Evolutionary conservation across 2,113 vertebrate genomes (phyloP).

Genomic region (Corythaeola cristata): DNA sequence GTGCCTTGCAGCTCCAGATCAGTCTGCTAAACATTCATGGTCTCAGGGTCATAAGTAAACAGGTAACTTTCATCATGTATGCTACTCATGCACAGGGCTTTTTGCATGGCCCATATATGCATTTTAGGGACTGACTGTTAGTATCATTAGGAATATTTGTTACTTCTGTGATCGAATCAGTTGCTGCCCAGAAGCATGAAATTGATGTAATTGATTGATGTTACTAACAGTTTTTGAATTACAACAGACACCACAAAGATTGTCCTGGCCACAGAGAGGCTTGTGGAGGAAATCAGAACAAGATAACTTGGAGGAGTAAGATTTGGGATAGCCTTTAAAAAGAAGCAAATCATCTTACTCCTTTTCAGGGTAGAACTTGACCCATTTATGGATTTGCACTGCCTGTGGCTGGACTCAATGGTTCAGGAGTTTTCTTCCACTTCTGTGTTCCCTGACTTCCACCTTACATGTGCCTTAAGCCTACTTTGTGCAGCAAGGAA

Average conservation of each 20-base stretch:
- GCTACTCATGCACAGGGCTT: background rate
- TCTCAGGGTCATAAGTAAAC: background rate
- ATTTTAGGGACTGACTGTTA: background rate
- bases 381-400: background rate
- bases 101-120: background rate
- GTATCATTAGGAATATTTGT: background rate
- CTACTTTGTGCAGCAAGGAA: background rate
- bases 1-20: background rate
- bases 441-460: background rate
- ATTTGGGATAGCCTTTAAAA: background rate
- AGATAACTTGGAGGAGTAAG: background rate
- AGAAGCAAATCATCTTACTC: background rate
- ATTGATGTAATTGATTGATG: background rate
- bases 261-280: background rate
- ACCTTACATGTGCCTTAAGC: background rate
- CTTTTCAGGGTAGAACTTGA: background rate
- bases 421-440: background rate
- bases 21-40: background rate
- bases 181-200: background rate
- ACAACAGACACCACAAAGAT: background rate
- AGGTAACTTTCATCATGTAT: background rate
- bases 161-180: background rate
- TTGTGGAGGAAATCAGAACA: background rate
- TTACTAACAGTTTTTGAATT: background rate
- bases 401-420: background rate